Evolutionary conservation across 2,113 vertebrate genomes (phyloP).

Genomic region (Ursus arctos): DNA sequence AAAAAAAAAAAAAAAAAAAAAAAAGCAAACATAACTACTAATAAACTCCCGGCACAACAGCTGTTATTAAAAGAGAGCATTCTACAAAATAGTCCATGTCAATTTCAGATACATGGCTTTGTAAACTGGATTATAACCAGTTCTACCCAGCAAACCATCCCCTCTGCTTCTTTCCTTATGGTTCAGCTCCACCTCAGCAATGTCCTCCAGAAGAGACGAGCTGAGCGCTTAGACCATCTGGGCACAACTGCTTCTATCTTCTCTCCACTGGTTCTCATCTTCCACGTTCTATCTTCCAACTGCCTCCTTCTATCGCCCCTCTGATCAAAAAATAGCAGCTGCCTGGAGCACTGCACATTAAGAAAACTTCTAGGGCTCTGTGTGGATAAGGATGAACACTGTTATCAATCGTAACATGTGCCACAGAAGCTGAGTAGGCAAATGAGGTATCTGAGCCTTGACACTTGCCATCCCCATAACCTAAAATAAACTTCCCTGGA

Average conservation of each 20-base stretch:
- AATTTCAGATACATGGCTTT: constrained; percentile 30
- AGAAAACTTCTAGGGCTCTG: constrained; percentile 42
- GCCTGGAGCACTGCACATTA: not conserved
- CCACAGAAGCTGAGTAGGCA: not conserved
- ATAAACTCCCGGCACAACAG: not conserved
- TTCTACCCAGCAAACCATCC: not conserved
- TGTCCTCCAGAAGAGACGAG: not conserved
- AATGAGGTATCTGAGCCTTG: not conserved
- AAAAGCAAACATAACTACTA: constrained; percentile 15
- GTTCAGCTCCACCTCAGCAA: not conserved
- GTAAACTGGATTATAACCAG: not conserved
- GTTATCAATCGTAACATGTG: not conserved
- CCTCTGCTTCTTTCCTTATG: not conserved
- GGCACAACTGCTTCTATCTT: not conserved
- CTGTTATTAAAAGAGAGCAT: constrained; percentile 28
- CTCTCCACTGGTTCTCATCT: constrained; percentile 1
- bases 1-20: not conserved
- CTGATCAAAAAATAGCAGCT: constrained; percentile 20
- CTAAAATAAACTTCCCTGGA: constrained; percentile 31
- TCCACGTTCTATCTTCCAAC: not conserved
- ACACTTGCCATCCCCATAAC: not conserved
- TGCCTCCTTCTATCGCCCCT: not conserved
- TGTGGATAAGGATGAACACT: not conserved
- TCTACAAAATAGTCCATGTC: not conserved
- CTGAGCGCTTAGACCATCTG: not conserved